These are phyloP conservation scores for Hemiscyllium ocellatum DNA, from an alignment of 2,113 vertebrate species.

Conservation along the genomic window DNA sequence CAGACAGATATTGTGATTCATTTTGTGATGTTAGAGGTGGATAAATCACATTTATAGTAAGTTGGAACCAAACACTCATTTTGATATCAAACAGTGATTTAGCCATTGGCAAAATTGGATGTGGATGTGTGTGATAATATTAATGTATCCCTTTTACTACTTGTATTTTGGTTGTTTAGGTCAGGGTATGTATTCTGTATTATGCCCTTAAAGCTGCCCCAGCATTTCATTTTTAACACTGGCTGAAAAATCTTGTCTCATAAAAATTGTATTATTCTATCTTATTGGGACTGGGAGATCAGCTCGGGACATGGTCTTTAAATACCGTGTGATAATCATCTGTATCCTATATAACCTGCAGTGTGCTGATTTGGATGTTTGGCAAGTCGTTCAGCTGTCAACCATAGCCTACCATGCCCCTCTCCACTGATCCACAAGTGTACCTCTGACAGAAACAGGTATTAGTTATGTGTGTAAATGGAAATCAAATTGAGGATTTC, in stretches of 20 bases:
- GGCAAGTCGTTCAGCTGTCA: not conserved
- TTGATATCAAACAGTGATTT: not conserved
- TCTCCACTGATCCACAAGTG: not conserved
- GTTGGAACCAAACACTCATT: not conserved
- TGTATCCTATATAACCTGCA: not conserved
- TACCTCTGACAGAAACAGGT: not conserved
- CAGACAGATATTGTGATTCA: not conserved
- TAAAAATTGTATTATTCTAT: not conserved
- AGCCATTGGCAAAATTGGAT: not conserved
- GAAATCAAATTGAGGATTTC: not conserved
- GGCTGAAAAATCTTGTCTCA: not conserved
- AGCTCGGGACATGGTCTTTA: not conserved
- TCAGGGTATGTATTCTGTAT: not conserved
- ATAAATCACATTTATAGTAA: not conserved
- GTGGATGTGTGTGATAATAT: not conserved
- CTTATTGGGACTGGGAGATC: not conserved
- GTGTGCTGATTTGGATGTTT: not conserved
- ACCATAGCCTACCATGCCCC: not conserved
- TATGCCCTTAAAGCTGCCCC: not conserved
- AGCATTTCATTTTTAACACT: not conserved
- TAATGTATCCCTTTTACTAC: not conserved
- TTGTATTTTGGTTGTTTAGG: not conserved
- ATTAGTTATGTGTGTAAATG: not conserved
- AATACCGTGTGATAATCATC: not conserved
- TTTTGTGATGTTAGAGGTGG: not conserved